Evolutionary conservation across 2,113 vertebrate species (phyloP).

Genomic region (Phodopus roborovskii): DNA sequence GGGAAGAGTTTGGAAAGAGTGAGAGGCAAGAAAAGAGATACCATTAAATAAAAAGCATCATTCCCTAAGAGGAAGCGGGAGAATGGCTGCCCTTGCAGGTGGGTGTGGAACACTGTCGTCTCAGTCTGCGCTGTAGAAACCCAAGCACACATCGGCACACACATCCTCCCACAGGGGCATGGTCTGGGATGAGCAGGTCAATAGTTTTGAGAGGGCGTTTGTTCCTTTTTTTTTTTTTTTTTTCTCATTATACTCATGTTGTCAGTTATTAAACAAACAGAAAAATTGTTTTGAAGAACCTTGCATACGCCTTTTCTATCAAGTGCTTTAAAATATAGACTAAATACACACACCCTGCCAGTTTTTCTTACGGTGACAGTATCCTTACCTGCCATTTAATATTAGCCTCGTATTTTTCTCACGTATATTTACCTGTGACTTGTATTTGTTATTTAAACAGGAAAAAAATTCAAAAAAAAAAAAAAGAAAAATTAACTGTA

Average conservation of each 20-base stretch:
- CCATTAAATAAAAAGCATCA: constrained; percentile 57
- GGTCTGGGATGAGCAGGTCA: constrained; percentile 89
- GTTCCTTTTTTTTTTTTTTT: constrained; percentile 91
- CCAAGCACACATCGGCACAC: constrained; percentile 28
- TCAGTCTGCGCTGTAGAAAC: not conserved
- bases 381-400: constrained; percentile 94
- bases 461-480: constrained; percentile 85
- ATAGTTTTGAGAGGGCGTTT: constrained; percentile 89
- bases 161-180: constrained; percentile 75
- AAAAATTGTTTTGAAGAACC: constrained; percentile 87
- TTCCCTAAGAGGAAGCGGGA: constrained; percentile 49
- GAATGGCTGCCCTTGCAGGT: constrained; percentile 17
- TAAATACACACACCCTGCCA: constrained; percentile 93
- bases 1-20: constrained; percentile 50
- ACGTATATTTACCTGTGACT: constrained; percentile 95
- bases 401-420: constrained; percentile 94
- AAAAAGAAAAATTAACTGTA: constrained; percentile 92
- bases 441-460: constrained; percentile 94
- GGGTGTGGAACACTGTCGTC: constrained; percentile 71
- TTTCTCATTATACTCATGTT: constrained; percentile 89
- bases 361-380: constrained; percentile 94
- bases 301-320: constrained; percentile 93
- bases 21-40: constrained; percentile 28
- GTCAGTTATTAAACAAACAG: constrained; percentile 90
- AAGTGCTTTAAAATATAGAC: constrained; percentile 94